Conservation (phyloP, 92 coral and sea anemone species). For the Siderastrea radians region DNA sequence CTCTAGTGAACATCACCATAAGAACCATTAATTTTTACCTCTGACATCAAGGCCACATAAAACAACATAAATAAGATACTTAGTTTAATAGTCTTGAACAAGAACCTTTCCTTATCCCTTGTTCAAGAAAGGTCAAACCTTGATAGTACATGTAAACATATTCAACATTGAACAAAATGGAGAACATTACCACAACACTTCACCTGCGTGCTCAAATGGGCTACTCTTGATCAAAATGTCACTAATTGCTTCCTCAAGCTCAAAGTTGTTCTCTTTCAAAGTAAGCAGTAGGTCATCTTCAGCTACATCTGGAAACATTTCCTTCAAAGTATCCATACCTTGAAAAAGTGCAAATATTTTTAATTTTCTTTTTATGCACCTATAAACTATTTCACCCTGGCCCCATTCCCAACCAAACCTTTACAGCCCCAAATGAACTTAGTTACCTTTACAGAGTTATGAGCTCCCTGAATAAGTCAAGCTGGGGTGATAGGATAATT, state of each 20-base stretch:
- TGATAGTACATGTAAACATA: not conserved
- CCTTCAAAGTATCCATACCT: conserved; percentile 23
- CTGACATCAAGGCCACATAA: not conserved
- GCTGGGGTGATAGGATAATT: too few relatives aligned
- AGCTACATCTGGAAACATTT: conserved; percentile 25
- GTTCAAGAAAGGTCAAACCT: not conserved
- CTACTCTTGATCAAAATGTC: conserved; percentile 40
- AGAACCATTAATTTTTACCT: not conserved
- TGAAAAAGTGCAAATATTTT: not conserved
- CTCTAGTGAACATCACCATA: too few relatives aligned
- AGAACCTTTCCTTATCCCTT: not conserved
- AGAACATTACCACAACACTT: not conserved
- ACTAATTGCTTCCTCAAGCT: conserved; percentile 37
- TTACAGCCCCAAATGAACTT: not conserved
- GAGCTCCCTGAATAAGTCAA: too few relatives aligned
- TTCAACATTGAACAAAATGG: not conserved
- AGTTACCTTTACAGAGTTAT: not conserved
- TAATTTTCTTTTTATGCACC: not conserved
- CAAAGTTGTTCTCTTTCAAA: conserved; percentile 38
- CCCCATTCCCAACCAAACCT: not conserved
- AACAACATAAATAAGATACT: not conserved
- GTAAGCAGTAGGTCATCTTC: conserved; percentile 37
- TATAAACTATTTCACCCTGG: not conserved
- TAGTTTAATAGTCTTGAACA: not conserved
- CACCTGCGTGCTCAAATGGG: not conserved